A percentile compares a stretch with the other conserved stretches of the same genome.
phyloP scores from a whole-genome alignment of 2,888 invertebrate genomes.

The Blera fallax region DNA sequence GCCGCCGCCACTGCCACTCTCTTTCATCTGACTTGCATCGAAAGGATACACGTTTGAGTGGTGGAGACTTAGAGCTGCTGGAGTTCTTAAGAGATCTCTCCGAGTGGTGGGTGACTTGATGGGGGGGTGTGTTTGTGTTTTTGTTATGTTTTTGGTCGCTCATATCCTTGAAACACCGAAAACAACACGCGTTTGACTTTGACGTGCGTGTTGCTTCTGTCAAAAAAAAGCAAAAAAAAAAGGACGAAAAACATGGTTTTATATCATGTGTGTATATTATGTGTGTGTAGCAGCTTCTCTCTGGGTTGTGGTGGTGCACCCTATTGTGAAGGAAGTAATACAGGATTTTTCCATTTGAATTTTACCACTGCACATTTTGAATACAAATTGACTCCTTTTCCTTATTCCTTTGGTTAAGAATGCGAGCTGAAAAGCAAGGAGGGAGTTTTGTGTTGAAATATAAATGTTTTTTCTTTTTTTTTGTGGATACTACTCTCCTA shows the following conservation, averaged over 20 bases:
- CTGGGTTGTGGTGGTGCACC: slow-evolving; percentile 49
- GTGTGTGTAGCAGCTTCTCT: neutral
- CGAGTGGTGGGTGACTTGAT: neutral
- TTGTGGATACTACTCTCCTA: neutral
- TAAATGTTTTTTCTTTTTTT: neutral
- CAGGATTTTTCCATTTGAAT: slow-evolving; percentile 71
- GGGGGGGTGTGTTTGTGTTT: slow-evolving; percentile 10
- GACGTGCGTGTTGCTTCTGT: slow-evolving; percentile 60
- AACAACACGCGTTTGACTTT: slow-evolving; percentile 67
- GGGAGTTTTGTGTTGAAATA: neutral
- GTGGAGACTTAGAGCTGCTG: slow-evolving; percentile 25
- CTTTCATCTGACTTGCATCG: slow-evolving; percentile 1
- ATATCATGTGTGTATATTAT: neutral
- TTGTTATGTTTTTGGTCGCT: slow-evolving; percentile 22
- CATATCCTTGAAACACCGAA: slow-evolving; percentile 62
- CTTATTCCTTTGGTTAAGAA: slow-evolving; percentile 1
- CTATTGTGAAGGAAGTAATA: slow-evolving; percentile 60
- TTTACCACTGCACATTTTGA: slow-evolving; percentile 68
- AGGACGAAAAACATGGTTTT: neutral
- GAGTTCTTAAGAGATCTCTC: slow-evolving; percentile 25
- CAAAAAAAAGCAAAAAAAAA: slow-evolving; percentile 16
- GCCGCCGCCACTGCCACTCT: neutral
- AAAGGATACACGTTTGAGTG: slow-evolving; percentile 11
- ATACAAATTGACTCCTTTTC: slow-evolving; percentile 68
- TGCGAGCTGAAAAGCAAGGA: neutral